Conservation (phyloP, 2,797 vertebrate species). For the Peromyscus attwateri region DNA sequence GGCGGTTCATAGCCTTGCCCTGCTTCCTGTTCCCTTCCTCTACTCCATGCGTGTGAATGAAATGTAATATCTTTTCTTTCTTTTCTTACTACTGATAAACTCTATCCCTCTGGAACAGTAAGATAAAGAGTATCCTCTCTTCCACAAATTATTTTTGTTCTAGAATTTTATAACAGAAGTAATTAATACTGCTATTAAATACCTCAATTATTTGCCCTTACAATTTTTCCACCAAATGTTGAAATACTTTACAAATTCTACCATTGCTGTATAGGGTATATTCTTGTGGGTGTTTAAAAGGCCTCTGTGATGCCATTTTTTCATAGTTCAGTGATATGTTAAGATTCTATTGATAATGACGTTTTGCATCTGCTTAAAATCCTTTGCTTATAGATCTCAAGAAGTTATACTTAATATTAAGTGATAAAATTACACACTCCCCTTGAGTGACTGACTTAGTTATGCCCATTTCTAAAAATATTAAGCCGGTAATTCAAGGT, state of each 20-base stretch:
- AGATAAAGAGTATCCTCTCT: not conserved
- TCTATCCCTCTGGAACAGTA: not conserved
- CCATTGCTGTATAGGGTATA: not conserved
- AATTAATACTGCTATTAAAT: not conserved
- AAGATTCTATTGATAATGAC: constrained; percentile 5
- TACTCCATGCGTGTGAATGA: not conserved
- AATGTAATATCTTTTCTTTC: not conserved
- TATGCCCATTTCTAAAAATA: constrained; percentile 56
- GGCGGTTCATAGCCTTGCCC: not conserved
- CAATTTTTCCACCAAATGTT: not conserved
- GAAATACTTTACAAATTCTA: not conserved
- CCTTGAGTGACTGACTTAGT: constrained; percentile 72
- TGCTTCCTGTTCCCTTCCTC: no score
- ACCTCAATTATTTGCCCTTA: not conserved
- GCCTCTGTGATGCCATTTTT: not conserved
- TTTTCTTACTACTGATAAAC: not conserved
- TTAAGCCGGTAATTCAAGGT: constrained; percentile 44
- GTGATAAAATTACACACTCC: constrained; percentile 34
- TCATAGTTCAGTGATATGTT: not conserved
- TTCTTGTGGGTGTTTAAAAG: not conserved
- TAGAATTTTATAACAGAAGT: not conserved
- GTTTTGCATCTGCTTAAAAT: not conserved
- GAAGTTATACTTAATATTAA: constrained; percentile 60
- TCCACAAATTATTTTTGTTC: not conserved
- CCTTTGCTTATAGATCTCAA: constrained; percentile 15